These are phyloP conservation scores for Meleagris gallopavo DNA, from an alignment of 2,113 vertebrate species.

Conservation along the genomic window DNA sequence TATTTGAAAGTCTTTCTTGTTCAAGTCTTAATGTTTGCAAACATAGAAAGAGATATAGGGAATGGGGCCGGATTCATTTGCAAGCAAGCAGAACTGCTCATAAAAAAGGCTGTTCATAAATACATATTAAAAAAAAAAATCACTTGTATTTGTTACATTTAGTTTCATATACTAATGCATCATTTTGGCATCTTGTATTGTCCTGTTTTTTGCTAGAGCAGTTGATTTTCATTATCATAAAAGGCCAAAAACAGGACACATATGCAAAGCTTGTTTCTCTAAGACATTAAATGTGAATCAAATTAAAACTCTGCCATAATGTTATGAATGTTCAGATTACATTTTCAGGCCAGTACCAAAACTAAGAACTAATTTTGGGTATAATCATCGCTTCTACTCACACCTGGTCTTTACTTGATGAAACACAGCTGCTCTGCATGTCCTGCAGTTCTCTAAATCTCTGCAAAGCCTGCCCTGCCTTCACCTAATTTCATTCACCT, in stretches of 20 bases:
- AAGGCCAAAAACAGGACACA: background rate
- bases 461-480: constrained; percentile 1
- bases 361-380: background rate
- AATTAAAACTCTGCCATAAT: background rate
- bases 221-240: background rate
- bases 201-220: background rate
- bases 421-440: background rate
- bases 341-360: background rate
- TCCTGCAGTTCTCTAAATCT: background rate
- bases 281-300: background rate
- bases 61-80: no score
- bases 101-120: background rate
- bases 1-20: background rate
- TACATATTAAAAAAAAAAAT: background rate
- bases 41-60: background rate
- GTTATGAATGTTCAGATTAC: background rate
- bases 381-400: background rate
- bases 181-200: background rate
- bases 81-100: no score
- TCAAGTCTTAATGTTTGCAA: background rate
- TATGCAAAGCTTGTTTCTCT: background rate
- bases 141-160: background rate
- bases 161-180: background rate
- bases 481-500: constrained; percentile 8
- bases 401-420: background rate